Base-by-base conservation (phyloP, 53 echinoderm and acorn worm genomes). In the Pentamera pediparva region DNA sequence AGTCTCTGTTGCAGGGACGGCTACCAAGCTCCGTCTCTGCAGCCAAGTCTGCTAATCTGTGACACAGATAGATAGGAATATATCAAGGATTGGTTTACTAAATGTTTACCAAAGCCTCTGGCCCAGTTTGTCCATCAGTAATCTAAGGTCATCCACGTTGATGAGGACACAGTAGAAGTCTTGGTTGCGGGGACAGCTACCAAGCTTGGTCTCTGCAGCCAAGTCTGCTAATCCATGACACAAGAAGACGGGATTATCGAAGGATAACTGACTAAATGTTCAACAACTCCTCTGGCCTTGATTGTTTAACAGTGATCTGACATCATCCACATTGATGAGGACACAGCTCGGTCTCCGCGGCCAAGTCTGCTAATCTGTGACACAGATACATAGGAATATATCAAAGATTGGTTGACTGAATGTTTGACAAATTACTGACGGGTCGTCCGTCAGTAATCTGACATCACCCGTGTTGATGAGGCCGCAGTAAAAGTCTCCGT, bases 161-260 rank as follows among this genome's bases (percentile, higher is more conserved):
- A 93, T 76, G 37, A 90, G 73, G 30, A 90, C 85, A 37, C 70
- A 76, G 20, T 89, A 65, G 10, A 94, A 75, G 40, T 84, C 90
- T 6, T 84, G 69, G 58, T 81, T 84, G 17, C 81, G 74, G 1
- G 94, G 94, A 0, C 84, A 87, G 36, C 78, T 87, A 70, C 87
- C 81, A 28, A 94, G 55, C 71, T 94, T 90, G 82, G 80, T 90
- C 51, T 94, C 94, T 17, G 90, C 75, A 17, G 94, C 89, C 57
- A 94, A 76, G 73, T 94, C 94, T 37, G 94, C 94, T 38, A 94
- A 67, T 79, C 94, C n/a, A n/a, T n/a, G n/a, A n/a, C n/a, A n/a
- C n/a, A n/a, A n/a, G n/a, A n/a, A n/a, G n/a, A n/a, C n/a, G n/a
- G n/a, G n/a, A n/a, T n/a, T n/a, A n/a, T n/a, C n/a, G n/a, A n/a